phyloP scores from a whole-genome alignment of 1,140 invertebrate genomes.

The Drosophila micromelanica region DNA sequence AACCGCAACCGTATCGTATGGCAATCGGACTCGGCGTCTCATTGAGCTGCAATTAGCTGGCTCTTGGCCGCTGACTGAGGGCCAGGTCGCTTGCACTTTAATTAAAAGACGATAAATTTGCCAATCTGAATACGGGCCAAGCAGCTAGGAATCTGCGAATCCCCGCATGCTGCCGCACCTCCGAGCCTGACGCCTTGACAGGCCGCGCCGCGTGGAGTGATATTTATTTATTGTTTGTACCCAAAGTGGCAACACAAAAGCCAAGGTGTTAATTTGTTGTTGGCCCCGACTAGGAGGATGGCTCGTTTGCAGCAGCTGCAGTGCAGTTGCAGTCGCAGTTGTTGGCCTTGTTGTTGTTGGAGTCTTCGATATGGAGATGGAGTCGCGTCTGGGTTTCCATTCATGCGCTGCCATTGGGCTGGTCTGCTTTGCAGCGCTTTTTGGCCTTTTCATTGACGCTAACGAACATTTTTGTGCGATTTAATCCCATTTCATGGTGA shows the following conservation, averaged over 20 bases:
- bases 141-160: background rate
- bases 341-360: background rate
- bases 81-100: conserved; percentile 78
- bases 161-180: background rate
- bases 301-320: conserved; percentile 38
- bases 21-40: conserved; percentile 21
- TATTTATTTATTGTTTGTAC: conserved; percentile 83
- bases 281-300: conserved; percentile 48
- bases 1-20: conserved; percentile 27
- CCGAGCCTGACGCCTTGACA: conserved; percentile 49
- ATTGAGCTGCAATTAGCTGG: conserved; percentile 67
- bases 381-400: conserved; percentile 41
- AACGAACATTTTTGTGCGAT: conserved; percentile 83
- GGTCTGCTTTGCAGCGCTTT: conserved; percentile 58
- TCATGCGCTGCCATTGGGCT: conserved; percentile 47
- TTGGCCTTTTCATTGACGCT: conserved; percentile 82
- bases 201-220: conserved; percentile 61
- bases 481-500: conserved; percentile 83
- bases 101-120: conserved; percentile 83
- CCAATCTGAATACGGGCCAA: conserved; percentile 63
- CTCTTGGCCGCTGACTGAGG: conserved; percentile 65
- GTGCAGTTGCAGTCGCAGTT: conserved; percentile 17
- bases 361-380: conserved; percentile 44
- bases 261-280: conserved; percentile 82
- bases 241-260: conserved; percentile 82